Percentiles rank a stretch among this genome's conserved stretches.
phyloP scores from a whole-genome alignment of 1,140 invertebrate species.

The Habropoda laboriosa region DNA sequence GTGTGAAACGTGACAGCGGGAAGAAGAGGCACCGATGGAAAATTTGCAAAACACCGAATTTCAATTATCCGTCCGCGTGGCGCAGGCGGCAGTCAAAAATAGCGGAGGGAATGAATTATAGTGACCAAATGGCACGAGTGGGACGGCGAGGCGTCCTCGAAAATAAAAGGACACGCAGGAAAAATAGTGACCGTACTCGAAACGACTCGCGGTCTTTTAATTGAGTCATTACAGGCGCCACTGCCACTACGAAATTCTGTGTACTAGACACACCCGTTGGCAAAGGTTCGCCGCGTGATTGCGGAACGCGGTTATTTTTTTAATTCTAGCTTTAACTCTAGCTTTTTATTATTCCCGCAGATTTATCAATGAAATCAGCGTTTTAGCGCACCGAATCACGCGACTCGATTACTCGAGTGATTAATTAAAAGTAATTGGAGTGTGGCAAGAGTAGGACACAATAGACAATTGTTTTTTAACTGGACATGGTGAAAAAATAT shows the following conservation, averaged over 20 bases:
- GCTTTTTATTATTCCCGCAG: neutral
- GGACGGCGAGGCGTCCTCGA: neutral
- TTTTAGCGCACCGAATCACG: too few relatives aligned
- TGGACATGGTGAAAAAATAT: too few relatives aligned
- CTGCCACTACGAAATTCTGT: neutral
- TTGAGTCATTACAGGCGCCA: neutral
- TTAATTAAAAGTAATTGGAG: too few relatives aligned
- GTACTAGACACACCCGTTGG: neutral
- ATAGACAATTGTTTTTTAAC: too few relatives aligned
- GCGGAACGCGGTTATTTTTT: neutral
- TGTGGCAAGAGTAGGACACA: too few relatives aligned
- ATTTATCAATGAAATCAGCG: neutral
- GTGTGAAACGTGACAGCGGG: constrained; percentile 20
- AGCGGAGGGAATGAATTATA: constrained; percentile 46
- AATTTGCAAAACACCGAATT: constrained; percentile 65
- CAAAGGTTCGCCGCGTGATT: neutral
- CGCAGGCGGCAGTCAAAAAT: constrained; percentile 40
- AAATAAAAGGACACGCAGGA: constrained; percentile 1
- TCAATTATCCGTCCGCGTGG: constrained; percentile 55
- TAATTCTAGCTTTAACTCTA: too few relatives aligned
- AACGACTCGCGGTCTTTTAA: constrained; percentile 2
- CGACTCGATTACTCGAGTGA: too few relatives aligned
- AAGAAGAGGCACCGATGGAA: constrained; percentile 2
- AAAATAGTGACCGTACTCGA: constrained; percentile 1
- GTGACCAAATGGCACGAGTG: constrained; percentile 32